Conservation (phyloP, 2,113 vertebrate species). For the Rhadina sibilatrix region DNA sequence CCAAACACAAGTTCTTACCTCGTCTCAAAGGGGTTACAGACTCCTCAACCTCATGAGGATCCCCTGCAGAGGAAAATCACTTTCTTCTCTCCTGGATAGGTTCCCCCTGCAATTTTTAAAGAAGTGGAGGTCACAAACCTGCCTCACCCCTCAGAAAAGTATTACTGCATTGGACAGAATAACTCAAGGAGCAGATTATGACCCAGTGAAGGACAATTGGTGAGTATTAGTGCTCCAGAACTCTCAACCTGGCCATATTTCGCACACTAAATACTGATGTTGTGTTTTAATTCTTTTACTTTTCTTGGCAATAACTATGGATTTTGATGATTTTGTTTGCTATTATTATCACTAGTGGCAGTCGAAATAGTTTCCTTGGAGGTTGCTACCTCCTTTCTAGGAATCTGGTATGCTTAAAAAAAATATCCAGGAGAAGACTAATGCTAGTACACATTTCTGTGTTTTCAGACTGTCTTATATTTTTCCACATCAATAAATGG, state of each 20-base stretch:
- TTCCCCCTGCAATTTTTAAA: not conserved
- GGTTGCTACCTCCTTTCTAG: not conserved
- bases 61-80: fast-evolving
- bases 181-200: not conserved
- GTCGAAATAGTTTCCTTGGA: not conserved
- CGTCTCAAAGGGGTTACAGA: fast-evolving
- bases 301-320: not conserved
- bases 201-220: not conserved
- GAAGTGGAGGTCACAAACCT: not conserved
- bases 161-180: not conserved
- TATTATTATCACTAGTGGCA: not conserved
- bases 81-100: not conserved
- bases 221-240: not conserved
- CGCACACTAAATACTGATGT: not conserved
- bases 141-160: not conserved
- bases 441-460: not conserved
- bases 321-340: not conserved
- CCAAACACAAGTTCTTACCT: not conserved
- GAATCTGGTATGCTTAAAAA: not conserved
- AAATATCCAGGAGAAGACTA: not conserved
- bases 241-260: not conserved
- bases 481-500: not conserved
- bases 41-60: not conserved
- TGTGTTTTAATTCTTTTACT: not conserved
- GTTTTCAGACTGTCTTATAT: not conserved